These are phyloP conservation scores for Echinometra lucunter DNA, from an alignment of 53 echinoderm and acorn worm genomes.

Conservation along the genomic window DNA sequence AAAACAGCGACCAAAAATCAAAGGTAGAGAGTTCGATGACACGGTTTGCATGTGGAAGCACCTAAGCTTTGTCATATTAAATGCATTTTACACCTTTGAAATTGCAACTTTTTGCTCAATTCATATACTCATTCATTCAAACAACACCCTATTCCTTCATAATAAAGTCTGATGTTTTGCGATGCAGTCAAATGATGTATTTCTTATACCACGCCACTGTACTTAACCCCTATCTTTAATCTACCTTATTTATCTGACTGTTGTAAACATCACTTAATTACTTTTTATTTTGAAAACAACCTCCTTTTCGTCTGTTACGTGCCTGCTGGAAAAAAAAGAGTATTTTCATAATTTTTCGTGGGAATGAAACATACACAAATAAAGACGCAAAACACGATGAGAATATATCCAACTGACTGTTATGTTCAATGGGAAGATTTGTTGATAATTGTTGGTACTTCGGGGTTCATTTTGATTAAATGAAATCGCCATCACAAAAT, in stretches of 20 bases:
- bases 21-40: conserved; percentile 16
- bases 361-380: background rate
- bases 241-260: background rate
- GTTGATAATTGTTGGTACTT: background rate
- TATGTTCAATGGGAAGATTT: background rate
- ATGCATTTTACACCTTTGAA: background rate
- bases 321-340: background rate
- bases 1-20: conserved; percentile 4
- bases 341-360: background rate
- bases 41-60: background rate
- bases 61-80: background rate
- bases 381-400: background rate
- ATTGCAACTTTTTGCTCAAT: background rate
- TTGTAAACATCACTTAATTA: background rate
- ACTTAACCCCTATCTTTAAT: background rate
- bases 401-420: background rate
- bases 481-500: background rate
- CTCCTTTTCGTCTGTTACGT: background rate
- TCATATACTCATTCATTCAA: background rate
- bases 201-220: background rate
- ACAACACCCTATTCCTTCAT: background rate
- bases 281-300: background rate
- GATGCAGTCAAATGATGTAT: background rate
- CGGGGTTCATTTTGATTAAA: background rate
- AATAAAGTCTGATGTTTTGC: background rate